Evolutionary conservation across 2,113 vertebrate species (phyloP), one percentile per base, ranked within the genome.

Genomic region (Clarias macrocephalus): DNA sequence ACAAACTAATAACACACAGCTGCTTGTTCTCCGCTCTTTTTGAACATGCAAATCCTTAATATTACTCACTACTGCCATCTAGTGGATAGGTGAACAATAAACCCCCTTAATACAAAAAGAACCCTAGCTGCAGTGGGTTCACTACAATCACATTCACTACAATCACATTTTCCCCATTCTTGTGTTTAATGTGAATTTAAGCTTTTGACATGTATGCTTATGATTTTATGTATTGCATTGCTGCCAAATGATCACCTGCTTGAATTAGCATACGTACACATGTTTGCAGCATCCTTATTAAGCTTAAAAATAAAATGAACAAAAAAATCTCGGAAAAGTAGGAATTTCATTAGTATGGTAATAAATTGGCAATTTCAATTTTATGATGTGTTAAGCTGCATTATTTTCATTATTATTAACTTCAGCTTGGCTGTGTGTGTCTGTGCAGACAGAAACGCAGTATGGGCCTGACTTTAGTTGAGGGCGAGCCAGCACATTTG

Each of bases 391-490:
- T 28, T 15, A 2, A 59, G 76, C 28, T 28, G 23, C 28, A 12
- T 80, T 33, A 37, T 80, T 21, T 1, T 48, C 48, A 48, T 48
- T 13, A 37, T 19, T 19, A 57, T 21, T 37, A 75, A 60, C 0
- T 59, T 60, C 23, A 62, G 18, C 37, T 37, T 56, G 5, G 12
- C 4, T 65, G 37, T 65, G 65, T 87, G 23, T 33, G 48, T 21
- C 70, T 9, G 13, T 85, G 30, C 86, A 99, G 98, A 94, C 98
- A 99, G 94, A 99, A 99, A 83, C 96, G 97, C 88, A 98, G 96
- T 84, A 99, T 99, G 98, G 98, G 98, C 3, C 92, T 99, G 93
- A 99, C 97, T 0, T 93, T 99, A 93, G 98, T 97, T 0, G 97
- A 99, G 83, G 96, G 94, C 3, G 97, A 99, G 87, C 93, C 98